A percentile compares a stretch with the other conserved stretches of the same genome.
These are phyloP conservation scores for Allolobophora icterica DNA, from an alignment of 2,888 invertebrate genomes.

Conservation along the genomic window DNA sequence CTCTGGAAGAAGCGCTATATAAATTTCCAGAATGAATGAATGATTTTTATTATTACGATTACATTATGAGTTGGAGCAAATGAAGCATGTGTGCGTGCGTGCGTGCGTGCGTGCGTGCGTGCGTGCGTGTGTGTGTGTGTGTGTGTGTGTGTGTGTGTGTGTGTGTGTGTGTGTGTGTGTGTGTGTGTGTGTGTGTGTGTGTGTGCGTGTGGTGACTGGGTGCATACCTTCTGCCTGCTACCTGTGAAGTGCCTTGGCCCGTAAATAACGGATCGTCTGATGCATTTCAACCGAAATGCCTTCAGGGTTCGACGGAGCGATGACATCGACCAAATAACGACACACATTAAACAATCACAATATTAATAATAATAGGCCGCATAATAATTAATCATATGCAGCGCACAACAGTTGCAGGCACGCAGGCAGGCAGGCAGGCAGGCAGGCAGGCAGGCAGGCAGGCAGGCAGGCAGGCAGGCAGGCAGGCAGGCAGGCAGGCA, in stretches of 20 bases:
- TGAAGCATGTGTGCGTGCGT: no score
- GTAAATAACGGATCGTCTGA: background rate
- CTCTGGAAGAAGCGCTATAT: no score
- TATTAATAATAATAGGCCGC: slow-evolving; percentile 21
- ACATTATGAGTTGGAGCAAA: no score
- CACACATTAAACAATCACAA: slow-evolving; percentile 18
- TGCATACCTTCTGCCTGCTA: background rate
- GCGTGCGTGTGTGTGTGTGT: no score
- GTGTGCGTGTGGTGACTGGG: background rate
- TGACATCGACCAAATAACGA: background rate
- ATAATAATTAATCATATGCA: slow-evolving; percentile 12
- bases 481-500: no score
- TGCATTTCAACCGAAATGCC: background rate
- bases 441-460: no score
- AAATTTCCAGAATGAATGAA: no score
- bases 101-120: no score
- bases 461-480: no score
- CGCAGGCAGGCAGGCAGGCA: background rate
- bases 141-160: no score
- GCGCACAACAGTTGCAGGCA: background rate
- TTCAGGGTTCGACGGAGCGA: background rate
- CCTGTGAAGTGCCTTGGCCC: background rate
- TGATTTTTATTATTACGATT: no score
- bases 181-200: background rate
- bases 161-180: no score